Conservation (phyloP, 2,888 invertebrate genomes). For the Cataglyphis albicans region DNA sequence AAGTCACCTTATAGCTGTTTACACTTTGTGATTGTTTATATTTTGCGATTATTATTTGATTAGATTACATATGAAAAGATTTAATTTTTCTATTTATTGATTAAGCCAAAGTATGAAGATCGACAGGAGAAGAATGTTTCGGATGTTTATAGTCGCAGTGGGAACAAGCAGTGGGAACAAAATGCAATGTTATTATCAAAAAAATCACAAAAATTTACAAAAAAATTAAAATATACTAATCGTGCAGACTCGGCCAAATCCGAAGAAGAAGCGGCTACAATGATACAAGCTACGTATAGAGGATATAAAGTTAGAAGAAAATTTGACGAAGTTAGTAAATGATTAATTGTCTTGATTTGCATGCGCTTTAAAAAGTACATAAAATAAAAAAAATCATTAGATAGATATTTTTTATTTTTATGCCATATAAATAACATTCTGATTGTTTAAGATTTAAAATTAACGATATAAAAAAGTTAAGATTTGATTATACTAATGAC, state of each 20-base stretch:
- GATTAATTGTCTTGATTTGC: not conserved
- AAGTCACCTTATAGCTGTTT: not conserved
- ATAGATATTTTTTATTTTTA: not conserved
- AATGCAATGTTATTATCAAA: conserved; percentile 62
- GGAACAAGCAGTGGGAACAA: conserved; percentile 64
- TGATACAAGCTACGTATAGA: conserved; percentile 83
- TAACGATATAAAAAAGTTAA: not conserved
- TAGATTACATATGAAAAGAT: conserved; percentile 45
- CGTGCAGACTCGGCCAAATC: conserved; percentile 76
- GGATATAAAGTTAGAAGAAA: conserved; percentile 81
- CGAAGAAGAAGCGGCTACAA: conserved; percentile 83
- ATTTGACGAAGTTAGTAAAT: conserved; percentile 76
- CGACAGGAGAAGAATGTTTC: conserved; percentile 51
- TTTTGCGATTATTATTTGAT: not conserved
- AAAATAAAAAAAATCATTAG: not conserved
- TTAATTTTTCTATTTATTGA: conserved; percentile 38
- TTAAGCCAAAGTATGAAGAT: conserved; percentile 61
- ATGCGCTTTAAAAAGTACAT: not conserved
- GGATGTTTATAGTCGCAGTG: conserved; percentile 59
- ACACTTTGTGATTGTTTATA: not conserved
- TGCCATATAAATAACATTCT: not conserved
- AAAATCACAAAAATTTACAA: conserved; percentile 55
- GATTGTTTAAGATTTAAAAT: not conserved
- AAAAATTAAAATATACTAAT: conserved; percentile 57
- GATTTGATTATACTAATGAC: not conserved